Evolutionary conservation across 2,797 vertebrate species (phyloP).

Genomic region (Poeciliopsis presidionis): DNA sequence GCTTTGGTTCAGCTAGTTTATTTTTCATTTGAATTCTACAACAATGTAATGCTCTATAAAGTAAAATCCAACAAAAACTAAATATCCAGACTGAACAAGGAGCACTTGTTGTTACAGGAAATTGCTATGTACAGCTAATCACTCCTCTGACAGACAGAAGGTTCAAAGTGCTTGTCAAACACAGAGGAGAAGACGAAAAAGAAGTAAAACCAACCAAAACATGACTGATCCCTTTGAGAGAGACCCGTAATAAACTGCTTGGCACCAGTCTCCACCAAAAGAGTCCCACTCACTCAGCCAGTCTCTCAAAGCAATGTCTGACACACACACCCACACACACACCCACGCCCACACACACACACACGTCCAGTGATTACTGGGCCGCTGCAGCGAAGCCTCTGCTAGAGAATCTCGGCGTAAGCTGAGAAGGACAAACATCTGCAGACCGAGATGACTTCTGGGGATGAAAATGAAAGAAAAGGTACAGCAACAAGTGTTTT

Average conservation of each 20-base stretch:
- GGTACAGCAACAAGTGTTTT: slow-evolving; percentile 25
- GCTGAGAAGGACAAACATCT: slow-evolving; percentile 22
- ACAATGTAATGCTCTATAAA: slow-evolving; percentile 78
- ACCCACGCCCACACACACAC: slow-evolving; percentile 29
- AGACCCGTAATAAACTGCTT: slow-evolving; percentile 74
- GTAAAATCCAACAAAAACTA: slow-evolving; percentile 77
- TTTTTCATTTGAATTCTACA: slow-evolving; percentile 77
- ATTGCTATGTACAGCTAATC: slow-evolving; percentile 80
- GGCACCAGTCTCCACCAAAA: slow-evolving; percentile 70
- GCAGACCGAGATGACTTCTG: slow-evolving; percentile 16
- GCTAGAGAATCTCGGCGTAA: slow-evolving; percentile 33
- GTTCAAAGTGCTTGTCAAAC: slow-evolving; percentile 78
- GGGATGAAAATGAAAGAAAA: too few species aligned
- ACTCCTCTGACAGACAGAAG: slow-evolving; percentile 70
- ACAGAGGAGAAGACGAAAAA: slow-evolving; percentile 18
- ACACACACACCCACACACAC: slow-evolving; percentile 22
- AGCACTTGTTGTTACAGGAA: slow-evolving; percentile 81
- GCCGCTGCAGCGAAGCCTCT: slow-evolving; percentile 56
- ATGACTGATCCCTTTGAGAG: slow-evolving; percentile 71
- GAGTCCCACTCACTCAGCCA: slow-evolving; percentile 29
- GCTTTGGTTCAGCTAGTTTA: slow-evolving; percentile 67
- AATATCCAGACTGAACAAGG: slow-evolving; percentile 80
- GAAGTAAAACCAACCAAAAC: slow-evolving; percentile 43
- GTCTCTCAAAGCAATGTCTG: slow-evolving; percentile 18
- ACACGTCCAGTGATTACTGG: slow-evolving; percentile 46